These are phyloP conservation scores for Periophthalmus magnuspinnatus DNA, from an alignment of 2,797 vertebrate genomes.

Conservation along the genomic window DNA sequence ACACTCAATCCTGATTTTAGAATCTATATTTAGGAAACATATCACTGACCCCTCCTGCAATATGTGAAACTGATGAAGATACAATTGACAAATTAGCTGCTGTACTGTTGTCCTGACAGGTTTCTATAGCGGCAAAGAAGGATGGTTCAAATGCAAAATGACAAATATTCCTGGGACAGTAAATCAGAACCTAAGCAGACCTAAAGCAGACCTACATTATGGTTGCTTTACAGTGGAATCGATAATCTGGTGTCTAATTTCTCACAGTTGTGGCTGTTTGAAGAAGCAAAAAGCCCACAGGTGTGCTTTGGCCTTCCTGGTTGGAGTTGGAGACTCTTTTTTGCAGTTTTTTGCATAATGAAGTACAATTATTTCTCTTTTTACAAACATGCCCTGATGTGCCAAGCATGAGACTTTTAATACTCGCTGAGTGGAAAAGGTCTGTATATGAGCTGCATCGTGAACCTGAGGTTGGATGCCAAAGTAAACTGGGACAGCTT, in stretches of 20 bases:
- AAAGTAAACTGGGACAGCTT: slow-evolving; percentile 49
- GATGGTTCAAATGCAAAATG: background rate
- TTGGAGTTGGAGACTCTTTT: slow-evolving; percentile 45
- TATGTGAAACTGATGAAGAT: too few species aligned
- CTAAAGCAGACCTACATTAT: too few species aligned
- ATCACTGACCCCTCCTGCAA: too few species aligned
- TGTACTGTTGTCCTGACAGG: background rate
- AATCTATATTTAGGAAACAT: too few species aligned
- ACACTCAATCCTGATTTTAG: too few species aligned
- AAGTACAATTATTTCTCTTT: slow-evolving; percentile 41
- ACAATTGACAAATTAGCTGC: background rate
- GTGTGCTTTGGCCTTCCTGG: slow-evolving; percentile 34
- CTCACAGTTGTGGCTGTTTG: slow-evolving; percentile 33
- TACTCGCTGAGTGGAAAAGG: slow-evolving; percentile 39
- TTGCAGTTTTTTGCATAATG: slow-evolving; percentile 54
- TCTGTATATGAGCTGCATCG: slow-evolving; percentile 21
- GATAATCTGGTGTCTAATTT: slow-evolving; percentile 24
- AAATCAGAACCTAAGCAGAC: too few species aligned
- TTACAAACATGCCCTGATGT: slow-evolving; percentile 47
- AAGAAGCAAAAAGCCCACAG: slow-evolving; percentile 35
- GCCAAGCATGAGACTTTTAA: slow-evolving; percentile 47
- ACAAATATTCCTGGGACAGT: too few species aligned
- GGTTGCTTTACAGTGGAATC: background rate
- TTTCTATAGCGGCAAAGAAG: background rate
- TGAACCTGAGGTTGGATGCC: slow-evolving; percentile 31